Conservation (phyloP, 2,797 vertebrate genomes). For the Neopelma chrysocephalum region DNA sequence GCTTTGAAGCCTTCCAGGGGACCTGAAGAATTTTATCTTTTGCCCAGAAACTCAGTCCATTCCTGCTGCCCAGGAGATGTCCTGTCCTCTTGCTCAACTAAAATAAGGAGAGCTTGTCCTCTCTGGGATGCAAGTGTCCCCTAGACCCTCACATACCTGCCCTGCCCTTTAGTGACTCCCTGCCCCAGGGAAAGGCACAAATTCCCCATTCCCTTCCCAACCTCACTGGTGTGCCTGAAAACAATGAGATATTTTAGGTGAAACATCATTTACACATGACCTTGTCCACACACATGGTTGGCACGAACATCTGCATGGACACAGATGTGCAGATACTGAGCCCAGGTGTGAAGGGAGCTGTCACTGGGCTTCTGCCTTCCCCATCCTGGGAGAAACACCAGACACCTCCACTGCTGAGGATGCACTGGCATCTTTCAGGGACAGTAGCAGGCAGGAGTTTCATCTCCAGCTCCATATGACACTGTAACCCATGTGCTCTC, state of each 20-base stretch:
- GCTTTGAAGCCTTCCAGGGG: background rate
- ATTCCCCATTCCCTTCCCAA: background rate
- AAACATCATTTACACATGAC: background rate
- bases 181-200: background rate
- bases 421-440: background rate
- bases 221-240: background rate
- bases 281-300: background rate
- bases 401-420: background rate
- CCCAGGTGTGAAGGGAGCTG: background rate
- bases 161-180: background rate
- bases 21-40: background rate
- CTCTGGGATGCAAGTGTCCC: background rate
- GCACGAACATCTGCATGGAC: background rate
- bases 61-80: background rate
- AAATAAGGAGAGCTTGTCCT: background rate
- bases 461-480: background rate
- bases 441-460: background rate
- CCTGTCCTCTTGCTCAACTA: background rate
- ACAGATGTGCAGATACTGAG: accelerated
- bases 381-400: background rate
- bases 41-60: background rate
- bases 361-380: background rate
- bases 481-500: background rate
- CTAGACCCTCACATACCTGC: background rate
- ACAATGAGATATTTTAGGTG: background rate